Percentiles rank a stretch among this genome's conserved stretches.
Evolutionary conservation across 2,113 vertebrate genomes (phyloP).

Genomic region (Strix aluco): DNA sequence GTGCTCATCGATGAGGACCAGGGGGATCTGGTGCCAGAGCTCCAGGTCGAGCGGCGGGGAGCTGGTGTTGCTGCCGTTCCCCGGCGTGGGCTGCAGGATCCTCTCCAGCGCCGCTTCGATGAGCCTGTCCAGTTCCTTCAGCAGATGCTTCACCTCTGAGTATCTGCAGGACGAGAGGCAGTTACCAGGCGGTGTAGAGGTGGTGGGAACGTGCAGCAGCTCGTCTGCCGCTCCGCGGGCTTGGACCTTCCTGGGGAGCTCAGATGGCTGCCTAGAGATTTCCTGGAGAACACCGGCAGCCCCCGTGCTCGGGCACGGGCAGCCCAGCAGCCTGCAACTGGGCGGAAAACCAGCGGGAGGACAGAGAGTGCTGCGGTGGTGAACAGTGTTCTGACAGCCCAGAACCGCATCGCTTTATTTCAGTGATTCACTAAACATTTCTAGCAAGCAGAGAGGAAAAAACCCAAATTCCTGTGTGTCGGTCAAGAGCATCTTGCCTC

Average conservation of each 20-base stretch:
- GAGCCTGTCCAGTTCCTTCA: conserved; percentile 77
- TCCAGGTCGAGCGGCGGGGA: not conserved
- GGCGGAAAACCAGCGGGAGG: not conserved
- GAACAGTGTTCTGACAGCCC: not conserved
- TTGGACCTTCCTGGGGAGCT: not conserved
- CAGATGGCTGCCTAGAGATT: rapidly evolving
- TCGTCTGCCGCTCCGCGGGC: rapidly evolving
- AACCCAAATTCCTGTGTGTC: not conserved
- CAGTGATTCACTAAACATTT: not conserved
- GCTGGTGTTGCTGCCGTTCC: not conserved
- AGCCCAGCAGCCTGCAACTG: not conserved
- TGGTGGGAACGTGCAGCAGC: not conserved
- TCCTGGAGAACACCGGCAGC: rapidly evolving
- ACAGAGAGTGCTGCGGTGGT: not conserved
- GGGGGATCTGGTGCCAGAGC: conserved; percentile 77
- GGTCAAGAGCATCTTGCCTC: not conserved
- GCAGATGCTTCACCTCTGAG: conserved; percentile 68
- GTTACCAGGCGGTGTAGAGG: rapidly evolving
- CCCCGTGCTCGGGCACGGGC: rapidly evolving
- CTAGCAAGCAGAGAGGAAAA: not conserved
- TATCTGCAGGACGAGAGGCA: conserved; percentile 60
- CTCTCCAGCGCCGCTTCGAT: conserved; percentile 68
- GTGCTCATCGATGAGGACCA: conserved; percentile 75
- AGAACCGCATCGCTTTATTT: rapidly evolving
- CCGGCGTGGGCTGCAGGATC: conserved; percentile 54